Conservation (phyloP, 2,797 vertebrate species). For the Mormyrus proboscirostris region DNA sequence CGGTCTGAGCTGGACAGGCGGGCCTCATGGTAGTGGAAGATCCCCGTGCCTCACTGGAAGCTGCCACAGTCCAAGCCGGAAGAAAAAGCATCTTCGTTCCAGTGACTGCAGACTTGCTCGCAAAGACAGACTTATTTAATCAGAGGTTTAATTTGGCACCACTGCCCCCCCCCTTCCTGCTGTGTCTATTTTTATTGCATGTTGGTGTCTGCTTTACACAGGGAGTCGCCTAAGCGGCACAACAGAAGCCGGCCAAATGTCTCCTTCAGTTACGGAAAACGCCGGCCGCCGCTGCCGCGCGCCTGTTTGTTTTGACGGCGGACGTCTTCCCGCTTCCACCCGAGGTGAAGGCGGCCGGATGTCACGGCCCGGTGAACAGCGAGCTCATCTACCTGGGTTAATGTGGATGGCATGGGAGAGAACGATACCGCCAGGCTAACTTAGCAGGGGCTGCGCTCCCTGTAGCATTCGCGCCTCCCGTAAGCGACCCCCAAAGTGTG, state of each 20-base stretch:
- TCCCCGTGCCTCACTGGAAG: not conserved
- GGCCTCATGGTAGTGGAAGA: not conserved
- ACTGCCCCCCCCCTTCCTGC: not conserved
- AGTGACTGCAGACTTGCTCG: not conserved
- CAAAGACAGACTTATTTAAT: slow-evolving; percentile 2
- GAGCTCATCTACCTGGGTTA: not conserved
- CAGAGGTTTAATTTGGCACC: not conserved
- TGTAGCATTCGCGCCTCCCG: not conserved
- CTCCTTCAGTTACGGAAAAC: not conserved
- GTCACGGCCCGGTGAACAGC: not conserved
- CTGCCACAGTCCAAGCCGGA: not conserved
- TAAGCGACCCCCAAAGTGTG: not conserved
- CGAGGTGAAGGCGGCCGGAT: not conserved
- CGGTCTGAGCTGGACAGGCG: not conserved
- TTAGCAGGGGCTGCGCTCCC: not conserved
- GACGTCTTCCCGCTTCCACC: not conserved
- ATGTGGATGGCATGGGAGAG: not conserved
- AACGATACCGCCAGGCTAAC: not conserved
- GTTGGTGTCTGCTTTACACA: not conserved
- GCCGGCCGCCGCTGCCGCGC: not conserved
- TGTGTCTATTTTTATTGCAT: not conserved
- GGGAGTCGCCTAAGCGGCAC: not conserved
- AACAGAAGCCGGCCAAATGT: not conserved
- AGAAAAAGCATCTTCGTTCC: not conserved
- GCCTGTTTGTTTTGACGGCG: slow-evolving; percentile 4